phyloP scores from a whole-genome alignment of 2,888 invertebrate species.

The Drosophila recens region DNA sequence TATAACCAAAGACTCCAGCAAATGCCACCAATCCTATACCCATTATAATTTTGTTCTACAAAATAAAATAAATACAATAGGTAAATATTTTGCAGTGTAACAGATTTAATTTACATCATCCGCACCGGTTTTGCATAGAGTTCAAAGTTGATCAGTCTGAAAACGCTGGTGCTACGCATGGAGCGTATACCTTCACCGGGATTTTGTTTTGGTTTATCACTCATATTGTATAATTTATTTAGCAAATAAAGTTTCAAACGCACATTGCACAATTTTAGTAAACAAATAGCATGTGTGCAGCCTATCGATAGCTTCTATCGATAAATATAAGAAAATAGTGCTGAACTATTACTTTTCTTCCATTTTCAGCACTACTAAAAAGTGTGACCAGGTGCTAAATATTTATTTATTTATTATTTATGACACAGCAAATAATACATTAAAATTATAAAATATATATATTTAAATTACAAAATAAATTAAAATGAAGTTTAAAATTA shows the following conservation, averaged over 20 bases:
- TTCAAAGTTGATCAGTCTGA: constrained; percentile 94
- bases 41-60: constrained; percentile 94
- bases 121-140: constrained; percentile 95
- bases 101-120: constrained; percentile 57
- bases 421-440: too few species aligned
- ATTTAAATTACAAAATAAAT: too few species aligned
- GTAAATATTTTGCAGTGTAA: neutral
- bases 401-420: too few species aligned
- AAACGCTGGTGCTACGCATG: constrained; percentile 88
- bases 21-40: constrained; percentile 91
- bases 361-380: neutral
- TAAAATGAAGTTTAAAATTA: too few species aligned
- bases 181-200: constrained; percentile 76
- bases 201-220: constrained; percentile 42
- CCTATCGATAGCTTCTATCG: constrained; percentile 23
- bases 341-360: too few species aligned
- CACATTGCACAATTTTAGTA: constrained; percentile 54
- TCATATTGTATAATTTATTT: constrained; percentile 36
- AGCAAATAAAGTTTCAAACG: neutral
- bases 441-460: too few species aligned
- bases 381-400: neutral
- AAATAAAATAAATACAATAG: neutral
- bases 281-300: constrained; percentile 28
- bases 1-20: constrained; percentile 91
- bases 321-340: neutral